Base-by-base conservation (phyloP, 2,888 invertebrate species). In the Platycheirus rosarum region DNA sequence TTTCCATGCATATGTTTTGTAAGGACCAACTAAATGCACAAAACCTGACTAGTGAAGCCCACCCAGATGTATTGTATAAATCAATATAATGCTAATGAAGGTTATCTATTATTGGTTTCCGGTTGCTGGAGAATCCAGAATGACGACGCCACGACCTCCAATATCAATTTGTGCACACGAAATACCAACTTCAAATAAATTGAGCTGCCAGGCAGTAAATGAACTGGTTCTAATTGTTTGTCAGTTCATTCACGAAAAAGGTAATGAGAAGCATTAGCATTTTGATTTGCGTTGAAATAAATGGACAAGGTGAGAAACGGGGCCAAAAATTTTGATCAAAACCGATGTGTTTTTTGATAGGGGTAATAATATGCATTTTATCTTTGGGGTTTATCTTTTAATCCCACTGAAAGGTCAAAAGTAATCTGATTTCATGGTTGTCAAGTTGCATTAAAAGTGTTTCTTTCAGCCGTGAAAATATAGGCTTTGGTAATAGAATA, bases 81-180 rank as follows among this genome's bases (percentile, higher is more conserved):
- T 76, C 76, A 76, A 80, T 80, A 76, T 76, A 76, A 80, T 65
- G 80, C 44, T 76, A 66, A 78, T 68, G 60, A 62, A 68, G 62
- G 60, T 42, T 68, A 68, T 78, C 73, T 78, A 48, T 55, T 74
- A n/a, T 78, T 32, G 29, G 46, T 60, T 73, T 60, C 26, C 16
- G 48, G 48, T 13, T 23, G 46, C 23, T 48, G 1, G 1, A 48
- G 6, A 23, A 23, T 23, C 5, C 1, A 32, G 29, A 32, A 6
- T 8, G 29, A 4, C n/a, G 16, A 29, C 11, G 51, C 2, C 9
- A 9, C 14, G 49, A 49, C 53, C 29, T 32, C 18, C 32, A 35
- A n/a, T 18, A 9, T 13, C 18, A 16, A 1, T 16, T 5, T 16
- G 18, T 2, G 18, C 20, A 35, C 13, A 53, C 7, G 16, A 53